These are phyloP conservation scores for Myotis myotis DNA, from an alignment of 2,797 vertebrate genomes.

Conservation along the genomic window DNA sequence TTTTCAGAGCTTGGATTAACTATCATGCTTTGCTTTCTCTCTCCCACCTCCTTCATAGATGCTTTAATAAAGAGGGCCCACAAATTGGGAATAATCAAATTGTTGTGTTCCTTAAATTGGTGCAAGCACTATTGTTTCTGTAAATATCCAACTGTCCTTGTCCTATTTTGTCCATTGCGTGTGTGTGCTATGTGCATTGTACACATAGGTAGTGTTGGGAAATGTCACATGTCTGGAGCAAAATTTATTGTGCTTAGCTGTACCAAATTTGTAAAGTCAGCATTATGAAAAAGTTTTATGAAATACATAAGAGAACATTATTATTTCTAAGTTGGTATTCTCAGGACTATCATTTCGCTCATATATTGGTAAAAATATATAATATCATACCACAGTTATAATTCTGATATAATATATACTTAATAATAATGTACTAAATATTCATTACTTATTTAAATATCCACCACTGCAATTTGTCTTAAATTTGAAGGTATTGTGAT, in stretches of 20 bases:
- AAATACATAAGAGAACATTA: not conserved
- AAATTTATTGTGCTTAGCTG: not conserved
- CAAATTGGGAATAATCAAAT: not conserved
- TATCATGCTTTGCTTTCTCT: not conserved
- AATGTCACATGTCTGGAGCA: not conserved
- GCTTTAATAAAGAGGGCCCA: not conserved
- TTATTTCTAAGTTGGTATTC: not conserved
- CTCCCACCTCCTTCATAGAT: not conserved
- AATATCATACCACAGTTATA: not conserved
- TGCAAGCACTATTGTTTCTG: not conserved
- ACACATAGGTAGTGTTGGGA: not conserved
- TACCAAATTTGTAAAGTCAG: not conserved
- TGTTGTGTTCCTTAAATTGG: not conserved
- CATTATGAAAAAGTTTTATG: not conserved
- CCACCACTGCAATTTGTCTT: not conserved
- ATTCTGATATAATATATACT: not conserved
- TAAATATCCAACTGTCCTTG: not conserved
- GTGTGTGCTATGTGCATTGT: not conserved
- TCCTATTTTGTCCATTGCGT: not conserved
- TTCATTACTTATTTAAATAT: not conserved
- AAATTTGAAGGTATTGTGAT: not conserved
- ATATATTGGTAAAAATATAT: not conserved
- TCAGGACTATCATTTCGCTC: slow-evolving; percentile 9
- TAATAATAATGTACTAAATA: not conserved
- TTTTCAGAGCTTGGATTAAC: not conserved